Base-by-base conservation (phyloP, 2,888 invertebrate species). In the Panopea generosa region DNA sequence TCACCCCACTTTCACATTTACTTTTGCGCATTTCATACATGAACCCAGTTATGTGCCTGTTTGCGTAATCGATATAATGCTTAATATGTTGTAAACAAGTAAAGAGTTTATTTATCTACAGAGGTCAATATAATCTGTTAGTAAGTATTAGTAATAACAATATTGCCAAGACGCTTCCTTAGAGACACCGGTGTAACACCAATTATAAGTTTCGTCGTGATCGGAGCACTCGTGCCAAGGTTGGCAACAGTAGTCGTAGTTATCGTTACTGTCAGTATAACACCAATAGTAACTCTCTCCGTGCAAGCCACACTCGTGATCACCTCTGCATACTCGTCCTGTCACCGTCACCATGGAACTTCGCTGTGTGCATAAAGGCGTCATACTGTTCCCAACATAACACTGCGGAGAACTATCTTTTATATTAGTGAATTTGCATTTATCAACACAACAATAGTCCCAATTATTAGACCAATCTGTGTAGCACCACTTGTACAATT, bases 211-310 rank as follows among this genome's bases (percentile, higher is more conserved):
- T 16, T 14, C 3, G 14, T 27, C 47, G n/a, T 60, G 47, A 2
- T 40, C 1, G 2, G 24, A 2, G 26, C 60, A 60, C n/a, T 47
- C 60, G 27, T 60, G 60, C 60, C 60, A 60, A 2, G 60, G 60
- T n/a, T 60, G 47, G 26, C 60, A 60, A 18, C 60, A 60, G 16
- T 60, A 47, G 2, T 60, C 60, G 45, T 47, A 60, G 47, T 27
- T 60, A 18, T 47, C 7, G 11, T 47, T 26, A 24, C 16, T 45
- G 24, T 60, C 60, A 1, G 60, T 60, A 24, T 60, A 60, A 47
- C 60, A 60, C 60, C 60, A 60, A 45, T 45, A 24, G 27, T 60
- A 60, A 1, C 27, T 16, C 26, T 47, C 45, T 2, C 43, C 27
- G 14, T 60, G 60, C 24, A 20, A 1, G 16, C 60, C 60, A 11